phyloP scores from a whole-genome alignment of 2,797 vertebrate genomes.

The Thripadectes ignobilis region DNA sequence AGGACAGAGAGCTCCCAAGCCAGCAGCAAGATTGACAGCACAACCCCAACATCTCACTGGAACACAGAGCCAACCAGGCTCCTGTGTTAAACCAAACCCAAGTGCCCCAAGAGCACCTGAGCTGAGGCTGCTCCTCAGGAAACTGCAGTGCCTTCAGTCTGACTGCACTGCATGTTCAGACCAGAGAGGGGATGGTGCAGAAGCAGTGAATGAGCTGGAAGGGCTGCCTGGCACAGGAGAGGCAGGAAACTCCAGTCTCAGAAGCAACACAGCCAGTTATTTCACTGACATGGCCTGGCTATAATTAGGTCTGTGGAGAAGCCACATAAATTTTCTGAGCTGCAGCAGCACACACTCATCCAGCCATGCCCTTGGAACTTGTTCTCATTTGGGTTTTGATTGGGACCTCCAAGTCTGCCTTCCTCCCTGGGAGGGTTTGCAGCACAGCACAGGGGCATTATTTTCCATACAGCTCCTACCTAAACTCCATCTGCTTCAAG shows the following conservation, averaged over 20 bases:
- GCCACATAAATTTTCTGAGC: neutral
- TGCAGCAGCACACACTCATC: neutral
- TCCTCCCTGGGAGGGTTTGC: neutral
- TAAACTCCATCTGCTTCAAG: conserved; percentile 30
- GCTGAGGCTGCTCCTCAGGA: neutral
- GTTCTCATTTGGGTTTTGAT: neutral
- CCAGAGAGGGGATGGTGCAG: neutral
- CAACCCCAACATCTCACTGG: neutral
- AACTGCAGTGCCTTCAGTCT: neutral
- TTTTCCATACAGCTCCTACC: neutral
- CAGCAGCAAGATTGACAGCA: neutral
- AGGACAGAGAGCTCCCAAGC: neutral
- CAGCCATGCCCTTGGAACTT: neutral
- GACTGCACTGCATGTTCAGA: neutral
- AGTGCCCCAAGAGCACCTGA: neutral
- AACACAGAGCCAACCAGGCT: neutral
- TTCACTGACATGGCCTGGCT: neutral
- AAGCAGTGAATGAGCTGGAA: neutral
- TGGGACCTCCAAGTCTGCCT: neutral
- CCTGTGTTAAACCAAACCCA: neutral
- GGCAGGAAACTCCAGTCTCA: neutral
- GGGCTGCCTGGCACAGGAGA: neutral
- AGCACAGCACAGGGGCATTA: neutral
- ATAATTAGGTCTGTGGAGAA: neutral
- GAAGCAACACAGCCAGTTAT: neutral